Evolutionary conservation across 1,140 invertebrate species (phyloP).

Genomic region (Zophobas atratus): DNA sequence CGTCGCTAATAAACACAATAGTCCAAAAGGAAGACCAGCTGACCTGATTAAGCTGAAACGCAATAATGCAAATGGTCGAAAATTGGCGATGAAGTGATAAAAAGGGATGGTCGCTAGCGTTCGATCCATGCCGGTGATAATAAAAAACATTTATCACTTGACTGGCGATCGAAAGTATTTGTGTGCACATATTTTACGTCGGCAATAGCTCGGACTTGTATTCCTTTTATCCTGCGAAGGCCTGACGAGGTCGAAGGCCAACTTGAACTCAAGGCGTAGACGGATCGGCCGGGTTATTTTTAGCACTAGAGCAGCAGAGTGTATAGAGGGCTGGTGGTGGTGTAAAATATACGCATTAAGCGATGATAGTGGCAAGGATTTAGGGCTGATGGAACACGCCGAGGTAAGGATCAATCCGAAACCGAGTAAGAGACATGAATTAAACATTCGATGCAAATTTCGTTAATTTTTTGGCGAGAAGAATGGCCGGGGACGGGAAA

Average conservation of each 20-base stretch:
- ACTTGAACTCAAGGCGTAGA: slow-evolving; percentile 29
- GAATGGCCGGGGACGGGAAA: too few relatives aligned
- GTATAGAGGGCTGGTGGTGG: slow-evolving; percentile 17
- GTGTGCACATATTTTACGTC: slow-evolving; percentile 18
- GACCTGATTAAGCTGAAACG: too few relatives aligned
- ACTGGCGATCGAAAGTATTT: slow-evolving; percentile 24
- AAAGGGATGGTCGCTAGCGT: background rate
- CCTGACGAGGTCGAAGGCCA: slow-evolving; percentile 25
- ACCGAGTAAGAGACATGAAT: slow-evolving; percentile 12
- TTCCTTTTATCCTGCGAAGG: slow-evolving; percentile 21
- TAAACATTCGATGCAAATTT: slow-evolving; percentile 2
- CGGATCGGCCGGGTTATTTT: slow-evolving; percentile 31
- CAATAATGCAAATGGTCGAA: background rate
- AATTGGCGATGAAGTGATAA: background rate
- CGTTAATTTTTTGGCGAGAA: too few relatives aligned
- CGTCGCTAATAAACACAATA: too few relatives aligned
- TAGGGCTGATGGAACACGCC: slow-evolving; percentile 32
- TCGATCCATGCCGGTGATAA: background rate
- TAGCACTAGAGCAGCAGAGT: slow-evolving; percentile 3
- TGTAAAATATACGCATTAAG: slow-evolving; percentile 41
- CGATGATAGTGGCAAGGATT: slow-evolving; percentile 36
- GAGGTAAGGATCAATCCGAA: slow-evolving; percentile 5
- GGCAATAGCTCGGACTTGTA: background rate
- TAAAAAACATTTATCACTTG: slow-evolving; percentile 26
- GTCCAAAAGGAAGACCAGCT: too few relatives aligned